Percentiles rank a stretch among this genome's conserved stretches.
Conservation (phyloP, 92 coral and sea anemone species). For the Meandrina meandrites region DNA sequence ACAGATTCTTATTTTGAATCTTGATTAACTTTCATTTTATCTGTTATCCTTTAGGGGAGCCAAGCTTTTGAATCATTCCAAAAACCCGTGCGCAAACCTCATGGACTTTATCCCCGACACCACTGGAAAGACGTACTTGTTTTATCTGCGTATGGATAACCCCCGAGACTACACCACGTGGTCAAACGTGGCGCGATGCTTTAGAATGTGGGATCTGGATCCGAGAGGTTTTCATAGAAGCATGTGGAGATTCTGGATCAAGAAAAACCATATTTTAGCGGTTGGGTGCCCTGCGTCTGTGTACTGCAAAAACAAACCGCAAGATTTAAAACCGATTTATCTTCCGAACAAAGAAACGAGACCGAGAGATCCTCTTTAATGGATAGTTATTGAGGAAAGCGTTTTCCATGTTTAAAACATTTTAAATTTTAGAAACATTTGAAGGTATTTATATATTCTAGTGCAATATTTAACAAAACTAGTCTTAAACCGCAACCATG, state of each 20-base stretch:
- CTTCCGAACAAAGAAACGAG: constrained; percentile 52
- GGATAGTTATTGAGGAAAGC: background rate
- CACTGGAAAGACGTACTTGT: constrained; percentile 51
- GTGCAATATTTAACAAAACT: background rate
- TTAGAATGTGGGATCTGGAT: constrained; percentile 80
- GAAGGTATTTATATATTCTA: background rate
- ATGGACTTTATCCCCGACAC: constrained; percentile 74
- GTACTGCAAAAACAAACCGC: constrained; percentile 63
- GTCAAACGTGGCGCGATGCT: constrained; percentile 77
- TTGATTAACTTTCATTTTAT: background rate
- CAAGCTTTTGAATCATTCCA: constrained; percentile 66
- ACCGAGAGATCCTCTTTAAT: constrained; percentile 41
- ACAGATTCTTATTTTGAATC: background rate
- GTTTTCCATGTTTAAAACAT: background rate
- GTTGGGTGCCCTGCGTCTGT: constrained; percentile 82
- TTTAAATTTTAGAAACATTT: background rate
- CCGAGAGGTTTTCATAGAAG: constrained; percentile 74
- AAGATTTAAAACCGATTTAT: constrained; percentile 48
- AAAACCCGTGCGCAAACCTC: constrained; percentile 68
- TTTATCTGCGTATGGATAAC: constrained; percentile 61
- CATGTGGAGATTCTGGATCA: constrained; percentile 84
- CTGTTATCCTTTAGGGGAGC: constrained; percentile 43
- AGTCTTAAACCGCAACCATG: background rate
- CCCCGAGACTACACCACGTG: constrained; percentile 64
- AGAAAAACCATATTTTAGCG: constrained; percentile 69